Evolutionary conservation across 2,113 vertebrate genomes (phyloP).

Genomic region (Tachysurus vachellii): DNA sequence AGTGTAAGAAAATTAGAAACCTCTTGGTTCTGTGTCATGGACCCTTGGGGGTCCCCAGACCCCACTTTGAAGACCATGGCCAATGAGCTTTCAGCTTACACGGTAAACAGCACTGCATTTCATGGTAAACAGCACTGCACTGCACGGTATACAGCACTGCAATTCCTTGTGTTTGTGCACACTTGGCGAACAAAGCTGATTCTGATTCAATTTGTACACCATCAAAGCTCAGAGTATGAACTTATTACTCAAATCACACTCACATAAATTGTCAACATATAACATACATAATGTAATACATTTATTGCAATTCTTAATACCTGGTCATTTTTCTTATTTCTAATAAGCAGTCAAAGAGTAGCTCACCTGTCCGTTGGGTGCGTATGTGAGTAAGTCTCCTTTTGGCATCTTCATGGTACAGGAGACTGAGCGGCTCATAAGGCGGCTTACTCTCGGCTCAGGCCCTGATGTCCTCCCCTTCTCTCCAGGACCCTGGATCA

Average conservation of each 20-base stretch:
- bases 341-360: not conserved
- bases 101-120: not conserved
- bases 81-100: not conserved
- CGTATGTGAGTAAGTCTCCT: constrained; percentile 90
- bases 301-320: not conserved
- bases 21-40: not conserved
- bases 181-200: too few species aligned
- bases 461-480: constrained; percentile 92
- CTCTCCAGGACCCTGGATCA: constrained; percentile 93
- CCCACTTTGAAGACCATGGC: not conserved
- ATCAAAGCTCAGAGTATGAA: not conserved
- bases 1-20: not conserved
- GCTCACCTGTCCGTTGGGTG: constrained; percentile 87
- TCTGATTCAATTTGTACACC: not conserved
- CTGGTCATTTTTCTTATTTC: not conserved
- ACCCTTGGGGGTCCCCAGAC: not conserved
- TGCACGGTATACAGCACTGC: too few species aligned
- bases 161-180: too few species aligned
- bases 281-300: not conserved
- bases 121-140: too few species aligned
- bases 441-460: constrained; percentile 88
- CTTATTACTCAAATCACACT: not conserved
- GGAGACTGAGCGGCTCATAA: constrained; percentile 95
- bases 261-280: not conserved
- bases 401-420: constrained; percentile 97